Evolutionary conservation across 2,113 vertebrate genomes (phyloP).

Genomic region (Numenius arquata): DNA sequence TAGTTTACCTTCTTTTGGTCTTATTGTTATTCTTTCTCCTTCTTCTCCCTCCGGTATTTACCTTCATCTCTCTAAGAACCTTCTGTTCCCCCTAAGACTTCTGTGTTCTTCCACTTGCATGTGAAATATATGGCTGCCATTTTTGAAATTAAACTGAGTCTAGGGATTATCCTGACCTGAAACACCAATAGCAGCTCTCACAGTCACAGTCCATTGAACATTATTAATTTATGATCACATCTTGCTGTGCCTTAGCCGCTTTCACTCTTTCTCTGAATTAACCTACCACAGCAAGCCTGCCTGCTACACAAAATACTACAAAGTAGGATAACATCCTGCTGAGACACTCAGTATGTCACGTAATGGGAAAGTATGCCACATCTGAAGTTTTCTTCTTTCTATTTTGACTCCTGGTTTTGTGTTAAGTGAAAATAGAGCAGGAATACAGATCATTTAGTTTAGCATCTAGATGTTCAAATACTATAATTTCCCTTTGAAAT

Average conservation of each 20-base stretch:
- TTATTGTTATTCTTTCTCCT: not conserved
- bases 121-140: constrained; percentile 32
- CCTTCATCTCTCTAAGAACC: constrained; percentile 8
- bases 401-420: not conserved
- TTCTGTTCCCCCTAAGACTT: not conserved
- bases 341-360: not conserved
- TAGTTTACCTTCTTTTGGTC: not conserved
- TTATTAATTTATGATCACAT: constrained; percentile 63
- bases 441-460: not conserved
- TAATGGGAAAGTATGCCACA: not conserved
- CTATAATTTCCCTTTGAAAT: not conserved
- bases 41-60: not conserved
- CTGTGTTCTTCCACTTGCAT: constrained; percentile 12
- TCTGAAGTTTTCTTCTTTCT: constrained; percentile 1
- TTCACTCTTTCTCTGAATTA: not conserved
- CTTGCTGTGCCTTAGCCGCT: constrained; percentile 38
- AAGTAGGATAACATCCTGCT: constrained; percentile 48
- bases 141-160: constrained; percentile 25
- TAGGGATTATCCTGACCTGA: constrained; percentile 41
- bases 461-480: not conserved
- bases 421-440: not conserved
- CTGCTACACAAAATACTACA: constrained; percentile 34
- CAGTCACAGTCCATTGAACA: constrained; percentile 54
- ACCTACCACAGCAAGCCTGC: constrained; percentile 9
- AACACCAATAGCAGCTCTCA: constrained; percentile 53